phyloP scores from a whole-genome alignment of 2,888 invertebrate genomes.

The Plagodis pulveraria region DNA sequence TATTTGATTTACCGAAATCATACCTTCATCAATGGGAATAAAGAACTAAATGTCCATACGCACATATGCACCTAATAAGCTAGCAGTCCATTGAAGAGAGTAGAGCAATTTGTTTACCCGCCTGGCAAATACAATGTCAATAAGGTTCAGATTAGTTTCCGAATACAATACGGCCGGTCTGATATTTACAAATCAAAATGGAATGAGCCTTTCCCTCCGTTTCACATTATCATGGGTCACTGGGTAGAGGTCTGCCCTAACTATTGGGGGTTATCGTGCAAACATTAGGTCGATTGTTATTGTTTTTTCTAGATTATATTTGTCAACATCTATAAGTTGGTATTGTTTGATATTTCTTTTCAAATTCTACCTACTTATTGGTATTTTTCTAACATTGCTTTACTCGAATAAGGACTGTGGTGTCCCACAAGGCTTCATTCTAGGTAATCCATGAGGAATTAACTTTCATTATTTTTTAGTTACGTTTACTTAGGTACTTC shows the following conservation, averaged over 20 bases:
- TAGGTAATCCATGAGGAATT: background rate
- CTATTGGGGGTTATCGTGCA: conserved; percentile 15
- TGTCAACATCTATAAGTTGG: background rate
- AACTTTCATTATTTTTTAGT: too few relatives aligned
- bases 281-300: conserved; percentile 19
- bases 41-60: background rate
- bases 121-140: conserved; percentile 48
- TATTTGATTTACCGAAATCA: conserved; percentile 15
- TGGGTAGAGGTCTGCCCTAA: conserved; percentile 13
- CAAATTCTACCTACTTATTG: background rate
- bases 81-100: conserved; percentile 46
- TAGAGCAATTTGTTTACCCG: conserved; percentile 53
- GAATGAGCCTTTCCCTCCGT: conserved; percentile 28
- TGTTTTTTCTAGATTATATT: conserved; percentile 11
- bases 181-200: conserved; percentile 40
- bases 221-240: conserved; percentile 35
- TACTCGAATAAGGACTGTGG: background rate
- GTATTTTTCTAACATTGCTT: too few relatives aligned
- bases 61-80: background rate
- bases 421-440: conserved; percentile 8
- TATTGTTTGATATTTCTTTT: background rate
- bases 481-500: too few relatives aligned
- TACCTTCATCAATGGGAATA: conserved; percentile 24
- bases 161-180: conserved; percentile 21
- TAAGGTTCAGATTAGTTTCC: conserved; percentile 47